Conservation (phyloP, 1,140 invertebrate genomes). For the Drosophila triauraria region DNA sequence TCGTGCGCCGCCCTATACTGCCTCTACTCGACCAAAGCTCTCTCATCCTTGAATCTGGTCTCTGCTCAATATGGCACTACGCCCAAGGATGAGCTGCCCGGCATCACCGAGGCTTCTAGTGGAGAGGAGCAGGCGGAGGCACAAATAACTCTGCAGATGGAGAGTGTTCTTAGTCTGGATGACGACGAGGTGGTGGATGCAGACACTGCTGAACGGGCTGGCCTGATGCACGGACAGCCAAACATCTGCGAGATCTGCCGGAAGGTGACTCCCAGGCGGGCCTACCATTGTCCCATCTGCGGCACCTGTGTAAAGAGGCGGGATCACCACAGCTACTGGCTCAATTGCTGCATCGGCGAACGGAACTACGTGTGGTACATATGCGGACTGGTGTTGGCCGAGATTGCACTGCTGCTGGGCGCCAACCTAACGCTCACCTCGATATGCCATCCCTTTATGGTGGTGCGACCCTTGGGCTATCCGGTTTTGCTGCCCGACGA, state of each 20-base stretch:
- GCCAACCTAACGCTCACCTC: constrained; percentile 85
- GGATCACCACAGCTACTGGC: constrained; percentile 84
- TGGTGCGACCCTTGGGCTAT: constrained; percentile 70
- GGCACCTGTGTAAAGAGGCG: constrained; percentile 73
- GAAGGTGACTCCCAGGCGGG: constrained; percentile 66
- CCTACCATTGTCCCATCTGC: constrained; percentile 77
- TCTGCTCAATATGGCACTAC: constrained; percentile 61
- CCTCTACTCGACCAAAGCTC: constrained; percentile 61
- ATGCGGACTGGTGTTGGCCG: constrained; percentile 67
- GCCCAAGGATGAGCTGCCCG: constrained; percentile 66
- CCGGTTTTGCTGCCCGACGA: constrained; percentile 85
- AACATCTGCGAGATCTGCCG: constrained; percentile 75
- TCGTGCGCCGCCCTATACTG: constrained; percentile 67
- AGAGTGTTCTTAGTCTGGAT: constrained; percentile 56
- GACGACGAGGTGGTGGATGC: constrained; percentile 44
- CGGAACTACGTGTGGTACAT: constrained; percentile 85
- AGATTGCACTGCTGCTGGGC: constrained; percentile 78
- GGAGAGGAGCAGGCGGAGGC: constrained; percentile 72
- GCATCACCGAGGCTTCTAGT: constrained; percentile 73
- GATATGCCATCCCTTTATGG: constrained; percentile 85
- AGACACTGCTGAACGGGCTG: constrained; percentile 34
- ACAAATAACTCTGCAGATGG: constrained; percentile 59
- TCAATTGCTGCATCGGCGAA: constrained; percentile 86
- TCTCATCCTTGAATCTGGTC: constrained; percentile 67
- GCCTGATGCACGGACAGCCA: constrained; percentile 60